Percentiles rank a stretch among this genome's conserved stretches.
Conservation (phyloP, 1,140 invertebrate species). For the Diploscapter pachys region DNA sequence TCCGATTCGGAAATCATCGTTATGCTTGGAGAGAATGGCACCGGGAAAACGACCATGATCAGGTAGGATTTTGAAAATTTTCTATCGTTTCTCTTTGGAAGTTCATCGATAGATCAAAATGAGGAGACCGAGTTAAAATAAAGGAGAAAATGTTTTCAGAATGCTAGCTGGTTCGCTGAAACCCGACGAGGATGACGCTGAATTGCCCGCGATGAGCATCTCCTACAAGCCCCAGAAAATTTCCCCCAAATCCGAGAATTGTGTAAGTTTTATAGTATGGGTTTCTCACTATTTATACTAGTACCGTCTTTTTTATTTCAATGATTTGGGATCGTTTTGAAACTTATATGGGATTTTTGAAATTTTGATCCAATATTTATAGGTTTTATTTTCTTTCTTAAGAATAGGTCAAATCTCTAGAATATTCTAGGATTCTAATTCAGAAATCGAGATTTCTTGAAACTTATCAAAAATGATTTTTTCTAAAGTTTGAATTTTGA, state of each 20-base stretch:
- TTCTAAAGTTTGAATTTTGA: neutral
- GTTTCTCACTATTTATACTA: no score
- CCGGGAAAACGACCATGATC: conserved; percentile 98
- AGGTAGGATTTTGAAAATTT: conserved; percentile 44
- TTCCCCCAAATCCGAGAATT: conserved; percentile 89
- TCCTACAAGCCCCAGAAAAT: conserved; percentile 99
- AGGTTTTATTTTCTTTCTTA: no score
- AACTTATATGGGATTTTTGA: no score
- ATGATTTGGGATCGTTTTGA: no score
- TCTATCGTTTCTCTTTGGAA: neutral
- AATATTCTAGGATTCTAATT: no score
- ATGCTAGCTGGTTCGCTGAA: conserved; percentile 92
- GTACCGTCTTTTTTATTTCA: no score
- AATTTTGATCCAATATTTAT: no score
- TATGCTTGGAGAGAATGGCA: conserved; percentile 96
- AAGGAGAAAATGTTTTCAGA: conserved; percentile 59
- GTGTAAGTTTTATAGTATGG: no score
- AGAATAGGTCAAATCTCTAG: no score
- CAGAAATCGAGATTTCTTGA: no score
- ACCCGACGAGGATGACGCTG: conserved; percentile 80
- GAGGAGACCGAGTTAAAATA: no score
- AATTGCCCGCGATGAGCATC: conserved; percentile 87
- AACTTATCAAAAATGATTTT: neutral
- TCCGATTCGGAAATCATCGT: conserved; percentile 99
- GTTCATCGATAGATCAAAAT: no score